phyloP scores from a whole-genome alignment of 2,888 invertebrate genomes.

The Cerastis leucographa region DNA sequence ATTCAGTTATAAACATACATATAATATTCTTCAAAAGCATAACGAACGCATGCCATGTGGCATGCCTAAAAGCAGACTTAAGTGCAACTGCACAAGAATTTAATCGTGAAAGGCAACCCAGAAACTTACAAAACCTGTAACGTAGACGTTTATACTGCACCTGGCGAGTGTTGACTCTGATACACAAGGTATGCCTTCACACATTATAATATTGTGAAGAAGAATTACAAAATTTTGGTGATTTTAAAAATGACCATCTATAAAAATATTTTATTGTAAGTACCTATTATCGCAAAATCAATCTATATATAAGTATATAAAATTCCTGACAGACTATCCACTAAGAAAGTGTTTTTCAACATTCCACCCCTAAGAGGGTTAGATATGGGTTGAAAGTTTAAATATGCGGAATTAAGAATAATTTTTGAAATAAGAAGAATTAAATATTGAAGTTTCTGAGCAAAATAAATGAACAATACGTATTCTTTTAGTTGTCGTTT shows the following conservation, averaged over 20 bases:
- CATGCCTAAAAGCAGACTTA: slow-evolving; percentile 3
- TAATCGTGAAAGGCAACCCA: slow-evolving; percentile 24
- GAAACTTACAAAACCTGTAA: slow-evolving; percentile 59
- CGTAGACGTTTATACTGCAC: slow-evolving; percentile 72
- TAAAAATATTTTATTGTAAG: no score
- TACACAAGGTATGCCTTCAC: slow-evolving; percentile 23
- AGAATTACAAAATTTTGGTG: background rate
- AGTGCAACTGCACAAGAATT: slow-evolving; percentile 18
- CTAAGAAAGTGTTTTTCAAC: no score
- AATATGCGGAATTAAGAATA: no score
- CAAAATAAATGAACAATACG: no score
- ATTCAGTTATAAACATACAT: slow-evolving; percentile 10
- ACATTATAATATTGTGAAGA: background rate
- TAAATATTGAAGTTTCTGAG: no score
- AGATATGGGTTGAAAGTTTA: no score
- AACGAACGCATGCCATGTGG: background rate
- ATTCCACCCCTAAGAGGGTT: no score
- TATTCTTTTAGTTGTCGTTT: no score
- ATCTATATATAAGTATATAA: no score
- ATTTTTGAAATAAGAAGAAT: no score
- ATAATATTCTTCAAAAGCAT: slow-evolving; percentile 3
- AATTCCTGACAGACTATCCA: no score
- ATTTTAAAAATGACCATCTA: background rate
- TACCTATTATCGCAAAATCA: no score
- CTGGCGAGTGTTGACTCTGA: slow-evolving; percentile 69